These are phyloP conservation scores for Heteropelma amictum DNA, from an alignment of 2,888 invertebrate genomes.

Conservation along the genomic window DNA sequence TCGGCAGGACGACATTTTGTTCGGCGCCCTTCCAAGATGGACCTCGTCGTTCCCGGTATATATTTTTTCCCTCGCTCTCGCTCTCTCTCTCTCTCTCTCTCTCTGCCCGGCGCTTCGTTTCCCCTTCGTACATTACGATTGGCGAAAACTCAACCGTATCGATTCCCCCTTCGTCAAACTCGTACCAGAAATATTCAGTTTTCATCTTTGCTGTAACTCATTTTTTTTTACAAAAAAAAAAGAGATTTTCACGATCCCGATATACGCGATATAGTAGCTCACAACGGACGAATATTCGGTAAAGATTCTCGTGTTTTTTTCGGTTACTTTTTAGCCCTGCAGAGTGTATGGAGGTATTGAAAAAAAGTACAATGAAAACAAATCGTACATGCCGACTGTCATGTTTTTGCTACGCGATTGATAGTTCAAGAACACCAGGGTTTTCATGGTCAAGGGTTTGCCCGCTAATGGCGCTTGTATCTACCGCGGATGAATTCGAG, in stretches of 20 bases:
- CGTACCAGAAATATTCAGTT: constrained; percentile 25
- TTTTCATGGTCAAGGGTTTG: constrained; percentile 42
- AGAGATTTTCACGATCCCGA: too few species aligned
- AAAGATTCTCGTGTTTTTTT: too few species aligned
- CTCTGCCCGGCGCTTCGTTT: neutral
- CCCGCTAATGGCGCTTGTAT: neutral
- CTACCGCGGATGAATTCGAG: neutral
- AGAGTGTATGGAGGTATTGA: neutral
- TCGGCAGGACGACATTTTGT: constrained; percentile 76
- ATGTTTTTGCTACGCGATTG: neutral
- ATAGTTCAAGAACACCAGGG: constrained; percentile 27
- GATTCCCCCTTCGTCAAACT: constrained; percentile 40
- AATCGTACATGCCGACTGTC: neutral
- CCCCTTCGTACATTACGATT: constrained; percentile 39
- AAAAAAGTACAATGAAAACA: neutral
- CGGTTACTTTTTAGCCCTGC: too few species aligned
- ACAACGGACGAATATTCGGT: too few species aligned
- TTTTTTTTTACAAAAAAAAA: neutral
- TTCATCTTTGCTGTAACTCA: constrained; percentile 33
- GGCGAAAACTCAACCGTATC: constrained; percentile 47
- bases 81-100: constrained; percentile 13
- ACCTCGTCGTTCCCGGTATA: constrained; percentile 60
- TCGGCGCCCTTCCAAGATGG: constrained; percentile 72
- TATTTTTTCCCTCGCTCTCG: constrained; percentile 36
- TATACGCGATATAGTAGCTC: too few species aligned